Base-by-base conservation (phyloP, 2,797 vertebrate genomes). In the Esox lucius region DNA sequence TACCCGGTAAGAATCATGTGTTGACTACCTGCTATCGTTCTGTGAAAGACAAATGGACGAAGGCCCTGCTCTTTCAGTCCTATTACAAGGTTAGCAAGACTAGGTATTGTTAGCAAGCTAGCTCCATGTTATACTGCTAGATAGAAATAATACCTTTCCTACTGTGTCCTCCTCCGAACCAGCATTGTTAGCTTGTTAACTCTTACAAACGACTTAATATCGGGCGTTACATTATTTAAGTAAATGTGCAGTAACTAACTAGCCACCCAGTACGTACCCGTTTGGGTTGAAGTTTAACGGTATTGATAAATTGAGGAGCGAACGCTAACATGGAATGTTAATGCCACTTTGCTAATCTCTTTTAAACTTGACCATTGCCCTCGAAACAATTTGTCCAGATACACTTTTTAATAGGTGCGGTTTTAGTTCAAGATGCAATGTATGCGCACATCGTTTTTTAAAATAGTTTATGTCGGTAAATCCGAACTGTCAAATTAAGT, bases 1-100 rank as follows among this genome's bases (percentile, higher is more conserved):
- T 88, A 89, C 75, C 83, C 71, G 92, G 91, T 92, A 91, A 92
- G 90, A 84, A 78, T 62, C 70, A 13, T 39, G 33, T 59, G 12
- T 22, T 24, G 0, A 7, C 9, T 68, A 24, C 77, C 74, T 59
- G 8, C 48, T 73, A 46, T 3, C 56, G 49, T 39, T 51, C 26
- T 28, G 75, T 22, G 24, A 42, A 24, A 62, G 35, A 35, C 51
- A 35, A 56, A 28, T 26, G 49, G 69, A 28, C 17, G 12, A 70
- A 87, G 91, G 91, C 88, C 90, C 76, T 19, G 70, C 75, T 79
- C 85, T 89, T 83, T 87, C 85, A 83, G 33, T 70, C 22, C 70
- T 46, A 51, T 19, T 16, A 72, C 6, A 12, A 51, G 19, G 65
- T 72, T 2, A 70, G 62, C 66, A 9, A 19, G 24, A 31, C 22